Base-by-base conservation (phyloP, 1,140 invertebrate species). In the Drosophila sp. region DNA sequence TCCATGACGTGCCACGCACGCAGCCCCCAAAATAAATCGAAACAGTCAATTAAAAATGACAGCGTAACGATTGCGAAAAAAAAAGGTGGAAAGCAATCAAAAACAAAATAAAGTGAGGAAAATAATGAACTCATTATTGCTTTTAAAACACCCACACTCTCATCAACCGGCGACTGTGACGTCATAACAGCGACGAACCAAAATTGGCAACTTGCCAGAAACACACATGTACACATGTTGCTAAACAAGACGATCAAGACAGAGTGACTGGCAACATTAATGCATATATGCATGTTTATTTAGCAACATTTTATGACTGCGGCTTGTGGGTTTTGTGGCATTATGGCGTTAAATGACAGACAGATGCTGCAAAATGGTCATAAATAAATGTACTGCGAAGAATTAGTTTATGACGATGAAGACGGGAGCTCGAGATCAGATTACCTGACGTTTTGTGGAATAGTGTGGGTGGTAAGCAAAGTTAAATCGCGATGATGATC, bases 1-100 rank as follows among this genome's bases (percentile, higher is more conserved):
- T 76, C 53, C 70, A 66, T 72, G 70, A 72, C 70, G 72, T 78
- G 67, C 61, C 66, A 63, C 57, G 66, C 50, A 71, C n/a, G 13
- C 65, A 65, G 41, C 16, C 18, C 54, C 46, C 13, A 34, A 73
- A 62, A 38, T 54, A 67, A 66, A 56, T 56, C 54, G 27, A 78
- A 71, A 43, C 50, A 78, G 54, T 78, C 61, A 78, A 71, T 78
- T 61, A 75, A 65, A 72, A 73, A 32, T 48, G 50, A 56, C 59
- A 64, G 59, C 57, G 58, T 38, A 56, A 32, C 34, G 59, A 65
- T 59, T 76, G 54, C 51, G 14, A 72, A 72, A 69, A 64, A 66
- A 73, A 63, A 76, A 64, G 62, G 51, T 66, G 62, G 46, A 72
- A 72, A 45, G 54, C 36, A 72, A 72, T 29, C 25, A 63, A 61